These are phyloP conservation scores for Donacobius atricapilla DNA, from an alignment of 2,113 vertebrate species.

Conservation along the genomic window DNA sequence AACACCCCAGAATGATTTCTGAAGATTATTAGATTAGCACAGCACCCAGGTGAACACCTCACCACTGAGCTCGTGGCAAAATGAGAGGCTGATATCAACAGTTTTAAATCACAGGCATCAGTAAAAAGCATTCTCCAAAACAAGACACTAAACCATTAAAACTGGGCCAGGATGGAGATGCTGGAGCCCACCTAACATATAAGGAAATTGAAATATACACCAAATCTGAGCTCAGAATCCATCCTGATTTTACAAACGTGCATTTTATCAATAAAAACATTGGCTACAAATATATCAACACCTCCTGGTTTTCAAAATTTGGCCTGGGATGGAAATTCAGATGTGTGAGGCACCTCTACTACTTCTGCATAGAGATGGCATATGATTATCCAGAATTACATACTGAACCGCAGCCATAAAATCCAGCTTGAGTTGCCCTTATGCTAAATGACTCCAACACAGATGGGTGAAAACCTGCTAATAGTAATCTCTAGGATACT, in stretches of 20 bases:
- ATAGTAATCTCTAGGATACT: neutral
- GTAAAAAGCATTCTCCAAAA: neutral
- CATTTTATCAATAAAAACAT: neutral
- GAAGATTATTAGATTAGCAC: constrained; percentile 5
- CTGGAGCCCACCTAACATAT: neutral
- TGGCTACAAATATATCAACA: neutral
- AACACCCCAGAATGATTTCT: neutral
- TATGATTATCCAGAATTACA: neutral
- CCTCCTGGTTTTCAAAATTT: neutral
- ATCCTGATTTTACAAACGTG: neutral
- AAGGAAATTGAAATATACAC: neutral
- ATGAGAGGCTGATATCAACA: neutral
- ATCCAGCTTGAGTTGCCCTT: neutral
- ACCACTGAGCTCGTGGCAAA: neutral
- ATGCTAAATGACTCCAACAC: neutral
- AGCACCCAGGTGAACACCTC: neutral
- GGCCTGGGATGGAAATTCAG: neutral
- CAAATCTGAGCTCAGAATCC: neutral
- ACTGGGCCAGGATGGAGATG: neutral
- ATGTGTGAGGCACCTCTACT: neutral
- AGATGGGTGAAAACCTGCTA: neutral
- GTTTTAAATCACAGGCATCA: accelerated
- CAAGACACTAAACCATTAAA: neutral
- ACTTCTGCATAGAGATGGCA: neutral
- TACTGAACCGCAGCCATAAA: neutral